Base-by-base conservation (phyloP, 1,140 invertebrate species). In the Drosophila sulfurigaster region DNA sequence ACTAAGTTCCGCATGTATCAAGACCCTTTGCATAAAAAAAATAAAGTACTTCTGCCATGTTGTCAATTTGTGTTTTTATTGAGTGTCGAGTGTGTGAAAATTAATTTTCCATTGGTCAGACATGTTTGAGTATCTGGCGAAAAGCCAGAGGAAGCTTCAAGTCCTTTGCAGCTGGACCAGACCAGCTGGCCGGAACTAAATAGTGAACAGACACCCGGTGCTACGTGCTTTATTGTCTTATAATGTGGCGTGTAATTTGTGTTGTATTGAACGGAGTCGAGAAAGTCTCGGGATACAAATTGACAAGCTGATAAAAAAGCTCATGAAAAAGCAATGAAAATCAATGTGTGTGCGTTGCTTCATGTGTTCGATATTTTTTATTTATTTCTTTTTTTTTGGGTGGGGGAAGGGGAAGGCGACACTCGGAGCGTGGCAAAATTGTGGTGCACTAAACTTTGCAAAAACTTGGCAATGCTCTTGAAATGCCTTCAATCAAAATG, bases 181-280 rank as follows among this genome's bases (percentile, higher is more conserved):
- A 41, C 49, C 81, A 64, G 54, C 48, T 66, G 59, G 54, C 64
- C 48, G 51, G 46, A 57, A 72, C 63, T 48, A 72, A 70, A 41
- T 41, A 15, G 32, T 20, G 25, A 20, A 38, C 58, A 25, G 48
- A 54, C 64, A 35, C 10, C 45, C 46, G 20, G 20, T 38, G 48
- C 85, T 87, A 87, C 83, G 83, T 87, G 83, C 83, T 72, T 80
- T 68, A 75, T 82, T 73, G 85, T 79, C 77, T 78, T 78, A 78
- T 83, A 83, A 76, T 72, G 54, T 54, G 41, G 62, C 69, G 60
- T 71, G 69, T 76, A 76, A 88, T 87, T 81, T 80, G 70, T 80
- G 45, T 74, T 80, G 74, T 60, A 85, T 75, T 81, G 78, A 58
- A 54, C 13, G 48, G 13, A n/a, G 8, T 32, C 13, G 16, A 13